Percentiles rank a stretch among this genome's conserved stretches.
Evolutionary conservation across 1,140 invertebrate genomes (phyloP).

Genomic region (Pachyrhynchus sulphureomaculatus): DNA sequence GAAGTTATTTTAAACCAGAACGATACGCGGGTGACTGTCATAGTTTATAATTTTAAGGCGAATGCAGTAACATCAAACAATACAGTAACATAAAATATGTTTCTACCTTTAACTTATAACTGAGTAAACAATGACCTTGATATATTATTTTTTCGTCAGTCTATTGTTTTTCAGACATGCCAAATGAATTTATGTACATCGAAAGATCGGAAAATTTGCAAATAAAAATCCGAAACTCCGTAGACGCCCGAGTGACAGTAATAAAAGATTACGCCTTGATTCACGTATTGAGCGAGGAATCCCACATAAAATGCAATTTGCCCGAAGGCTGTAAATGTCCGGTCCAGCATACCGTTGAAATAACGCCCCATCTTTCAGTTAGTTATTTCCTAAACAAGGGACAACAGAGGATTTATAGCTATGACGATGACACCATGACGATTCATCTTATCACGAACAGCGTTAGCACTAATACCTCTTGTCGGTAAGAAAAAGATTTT

Average conservation of each 20-base stretch:
- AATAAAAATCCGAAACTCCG: conserved; percentile 34
- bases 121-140: too few species aligned
- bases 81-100: too few species aligned
- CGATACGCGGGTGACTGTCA: too few species aligned
- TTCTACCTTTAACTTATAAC: too few species aligned
- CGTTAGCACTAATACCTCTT: conserved; percentile 36
- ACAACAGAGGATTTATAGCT: conserved; percentile 41
- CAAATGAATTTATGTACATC: conserved; percentile 44
- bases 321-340: conserved; percentile 41
- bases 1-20: too few species aligned
- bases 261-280: conserved; percentile 38
- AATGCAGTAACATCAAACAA: too few species aligned
- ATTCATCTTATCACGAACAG: conserved; percentile 43
- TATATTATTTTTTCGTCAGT: too few species aligned
- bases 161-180: conserved; percentile 34
- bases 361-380: conserved; percentile 37
- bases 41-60: too few species aligned
- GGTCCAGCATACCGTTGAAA: conserved; percentile 40
- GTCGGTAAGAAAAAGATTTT: conserved; percentile 32
- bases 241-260: conserved; percentile 31
- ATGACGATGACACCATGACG: conserved; percentile 35
- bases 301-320: conserved; percentile 39
- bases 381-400: conserved; percentile 36
- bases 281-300: conserved; percentile 37
- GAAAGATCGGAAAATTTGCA: conserved; percentile 41